Conservation (phyloP, 64 coral and sea anemone genomes). For the Stichodactyla helianthus region DNA sequence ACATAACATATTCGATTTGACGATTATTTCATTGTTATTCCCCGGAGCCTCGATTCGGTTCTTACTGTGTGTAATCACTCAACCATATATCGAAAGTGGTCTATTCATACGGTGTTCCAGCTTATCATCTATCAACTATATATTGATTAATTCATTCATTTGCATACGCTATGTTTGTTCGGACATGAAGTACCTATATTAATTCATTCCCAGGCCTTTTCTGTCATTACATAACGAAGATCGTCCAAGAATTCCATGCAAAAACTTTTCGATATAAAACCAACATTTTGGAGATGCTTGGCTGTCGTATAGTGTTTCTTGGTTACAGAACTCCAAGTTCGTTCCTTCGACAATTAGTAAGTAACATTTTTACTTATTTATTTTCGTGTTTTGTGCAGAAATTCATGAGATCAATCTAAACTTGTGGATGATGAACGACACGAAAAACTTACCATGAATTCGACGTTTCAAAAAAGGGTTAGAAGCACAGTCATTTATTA, state of each 20-base stretch:
- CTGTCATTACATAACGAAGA: neutral
- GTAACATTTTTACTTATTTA: neutral
- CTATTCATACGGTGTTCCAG: too few species aligned
- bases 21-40: too few species aligned
- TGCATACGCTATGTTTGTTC: neutral
- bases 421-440: too few species aligned
- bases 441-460: too few species aligned
- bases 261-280: neutral
- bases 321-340: neutral
- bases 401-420: neutral
- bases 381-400: neutral
- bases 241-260: neutral
- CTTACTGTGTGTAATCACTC: too few species aligned
- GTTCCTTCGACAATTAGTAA: neutral
- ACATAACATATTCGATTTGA: too few species aligned
- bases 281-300: neutral
- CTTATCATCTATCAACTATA: too few species aligned
- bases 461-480: too few species aligned
- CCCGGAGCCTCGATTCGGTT: too few species aligned
- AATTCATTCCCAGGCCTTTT: neutral
- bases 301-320: neutral
- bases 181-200: neutral
- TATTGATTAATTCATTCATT: neutral
- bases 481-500: too few species aligned
- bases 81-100: too few species aligned